Evolutionary conservation across 2,888 invertebrate genomes (phyloP).

Genomic region (Ceramica pisi): DNA sequence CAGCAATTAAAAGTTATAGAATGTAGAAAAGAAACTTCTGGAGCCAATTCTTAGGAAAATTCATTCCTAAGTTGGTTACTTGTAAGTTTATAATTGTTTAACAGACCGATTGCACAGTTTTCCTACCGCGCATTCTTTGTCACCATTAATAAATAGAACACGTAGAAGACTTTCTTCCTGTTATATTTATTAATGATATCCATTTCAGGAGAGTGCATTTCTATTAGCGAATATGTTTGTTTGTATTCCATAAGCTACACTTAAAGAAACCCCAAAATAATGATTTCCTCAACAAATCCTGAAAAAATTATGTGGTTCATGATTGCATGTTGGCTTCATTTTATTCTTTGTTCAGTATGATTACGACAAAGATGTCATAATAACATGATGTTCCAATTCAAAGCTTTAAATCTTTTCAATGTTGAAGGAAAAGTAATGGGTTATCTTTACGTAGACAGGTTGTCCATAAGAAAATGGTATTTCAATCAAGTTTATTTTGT

Average conservation of each 20-base stretch:
- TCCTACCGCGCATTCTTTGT: neutral
- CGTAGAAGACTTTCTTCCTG: too few relatives aligned
- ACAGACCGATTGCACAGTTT: too few relatives aligned
- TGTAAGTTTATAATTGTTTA: too few relatives aligned
- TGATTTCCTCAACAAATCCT: neutral
- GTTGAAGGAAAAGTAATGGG: neutral
- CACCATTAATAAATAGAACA: too few relatives aligned
- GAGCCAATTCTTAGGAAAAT: neutral
- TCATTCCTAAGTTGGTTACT: neutral
- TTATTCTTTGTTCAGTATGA: slow-evolving; percentile 12
- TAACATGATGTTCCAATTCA: slow-evolving; percentile 3
- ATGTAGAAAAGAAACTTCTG: neutral
- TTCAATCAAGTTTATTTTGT: neutral
- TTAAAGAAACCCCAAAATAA: neutral
- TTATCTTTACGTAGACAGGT: neutral
- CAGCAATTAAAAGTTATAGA: slow-evolving; percentile 53
- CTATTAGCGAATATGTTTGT: too few relatives aligned
- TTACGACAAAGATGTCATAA: slow-evolving; percentile 3
- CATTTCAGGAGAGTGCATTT: too few relatives aligned
- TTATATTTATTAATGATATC: too few relatives aligned
- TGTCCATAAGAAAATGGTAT: neutral
- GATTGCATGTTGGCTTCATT: slow-evolving; percentile 44
- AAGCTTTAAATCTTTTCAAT: neutral
- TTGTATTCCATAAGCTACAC: neutral
- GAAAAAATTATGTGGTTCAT: slow-evolving; percentile 15